Evolutionary conservation across 1,140 invertebrate species (phyloP), one percentile per base, ranked within the genome.

Genomic region (Mycetomoellerius zeteki): DNA sequence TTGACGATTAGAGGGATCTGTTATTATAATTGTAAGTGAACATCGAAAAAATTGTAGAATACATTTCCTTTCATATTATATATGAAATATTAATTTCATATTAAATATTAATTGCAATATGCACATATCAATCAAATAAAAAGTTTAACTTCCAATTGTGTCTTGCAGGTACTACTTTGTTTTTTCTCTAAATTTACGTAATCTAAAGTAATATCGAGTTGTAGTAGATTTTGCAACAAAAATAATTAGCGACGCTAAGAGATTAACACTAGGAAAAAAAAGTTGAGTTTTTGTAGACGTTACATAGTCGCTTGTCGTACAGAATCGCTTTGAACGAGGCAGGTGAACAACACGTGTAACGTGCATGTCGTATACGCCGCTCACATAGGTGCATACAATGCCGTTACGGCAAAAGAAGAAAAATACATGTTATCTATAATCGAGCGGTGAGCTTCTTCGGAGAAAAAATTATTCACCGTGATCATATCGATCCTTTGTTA

Each of bases 401-500:
- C n/a, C 24, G 50, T 56, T 33, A 52, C n/a, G 24, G n/a, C 37
- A 84, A 84, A 84, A 84, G 69, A 50, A 84, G 69, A 84, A 75
- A 75, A 75, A 84, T 60, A n/a, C 69, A 50, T 37, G 7, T 60
- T 84, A 33, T 2, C 37, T 60, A 14, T 73, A 73, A 82, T 62
- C 67, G 37, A 73, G 24, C 37, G 54, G n/a, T 19, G 58, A 50
- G 43, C 19, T 84, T 62, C 69, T 62, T 60, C 69, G 14, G 37
- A 24, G 43, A 33, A 84, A 71, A 75, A 75, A 84, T 82, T 75
- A 75, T 64, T 75, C 43, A 84, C 43, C 69, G 24, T 84, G 54
- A 73, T 82, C n/a, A 62, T 73, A 84, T 84, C 58, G 80, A 84
- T 84, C 69, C 19, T 75, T 47, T 84, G 54, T 75, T 73, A 75